Evolutionary conservation across 1,140 invertebrate genomes (phyloP).

Genomic region (Yoshiicerus persimilis): DNA sequence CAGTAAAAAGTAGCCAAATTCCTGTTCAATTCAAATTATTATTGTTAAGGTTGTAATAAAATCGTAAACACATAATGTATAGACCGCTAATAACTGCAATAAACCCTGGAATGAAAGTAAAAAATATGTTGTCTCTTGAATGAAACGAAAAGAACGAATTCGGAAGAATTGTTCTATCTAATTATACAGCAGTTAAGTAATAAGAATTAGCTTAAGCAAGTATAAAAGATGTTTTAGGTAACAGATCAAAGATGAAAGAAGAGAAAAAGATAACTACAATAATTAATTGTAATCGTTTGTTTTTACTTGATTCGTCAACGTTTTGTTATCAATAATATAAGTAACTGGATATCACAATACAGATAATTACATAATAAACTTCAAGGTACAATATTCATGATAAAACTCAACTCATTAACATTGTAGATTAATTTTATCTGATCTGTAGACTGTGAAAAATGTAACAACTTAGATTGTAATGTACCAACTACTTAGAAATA

Average conservation of each 20-base stretch:
- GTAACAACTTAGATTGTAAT: neutral
- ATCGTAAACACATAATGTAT: too few species aligned
- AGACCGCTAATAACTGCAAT: neutral
- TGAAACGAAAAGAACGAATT: neutral
- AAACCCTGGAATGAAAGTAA: neutral
- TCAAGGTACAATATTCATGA: neutral
- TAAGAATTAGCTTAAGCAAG: too few species aligned
- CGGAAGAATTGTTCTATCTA: neutral
- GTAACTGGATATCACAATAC: conserved; percentile 16
- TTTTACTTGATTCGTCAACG: neutral
- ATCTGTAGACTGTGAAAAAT: neutral
- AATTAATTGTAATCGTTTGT: neutral
- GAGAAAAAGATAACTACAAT: neutral
- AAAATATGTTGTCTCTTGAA: too few species aligned
- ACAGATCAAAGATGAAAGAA: neutral
- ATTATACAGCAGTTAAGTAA: neutral
- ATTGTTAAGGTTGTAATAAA: too few species aligned
- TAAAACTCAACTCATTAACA: neutral
- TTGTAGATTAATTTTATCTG: neutral
- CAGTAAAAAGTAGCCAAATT: too few species aligned
- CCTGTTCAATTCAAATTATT: too few species aligned
- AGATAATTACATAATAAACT: neutral
- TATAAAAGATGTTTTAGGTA: neutral
- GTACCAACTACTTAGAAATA: too few species aligned
- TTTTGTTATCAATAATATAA: neutral